Evolutionary conservation across 2,113 vertebrate species (phyloP), one percentile per base, ranked within the genome.

Genomic region (Coptodon rendalli): DNA sequence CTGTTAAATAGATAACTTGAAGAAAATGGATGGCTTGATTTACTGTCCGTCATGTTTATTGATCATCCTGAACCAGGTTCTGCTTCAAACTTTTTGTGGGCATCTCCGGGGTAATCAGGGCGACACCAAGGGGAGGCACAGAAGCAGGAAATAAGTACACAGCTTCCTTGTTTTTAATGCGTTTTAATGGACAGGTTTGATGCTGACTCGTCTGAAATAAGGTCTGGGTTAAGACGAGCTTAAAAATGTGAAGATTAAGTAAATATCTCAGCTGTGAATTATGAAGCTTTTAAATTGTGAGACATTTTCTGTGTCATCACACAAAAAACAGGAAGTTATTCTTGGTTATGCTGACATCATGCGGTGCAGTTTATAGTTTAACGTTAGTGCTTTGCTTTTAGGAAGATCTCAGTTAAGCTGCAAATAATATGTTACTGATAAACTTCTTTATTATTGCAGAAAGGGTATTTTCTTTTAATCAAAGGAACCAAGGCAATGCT

Each of bases 281-380:
- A 31, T 59, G 27, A 59, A 59, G 57, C 13, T 59, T 31, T 59
- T 31, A 16, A 9, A 6, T 19, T 63, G 59, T 63, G 29, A 0
- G 59, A 63, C 29, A 19, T 34, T 34, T 63, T 34, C 29, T 36
- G 29, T 19, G 27, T 31, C 57, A 61, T 61, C 57, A 0, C 0
- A 8, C 57, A 17, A 14, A 61, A 9, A 31, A 61, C 2, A 61
- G 57, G 57, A 61, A 31, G 14, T 31, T 61, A 61, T 0, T 3
- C 27, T 17, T 61, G 27, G 57, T 61, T 61, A 31, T 31, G 57
- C 14, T 61, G 57, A 17, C 14, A 3, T 31, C 56, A 59, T 59
- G 13, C 14, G 7, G 5, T 31, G 57, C 31, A 31, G 57, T 61
- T 61, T 61, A 31, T 9, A 61, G 14, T 31, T 61, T 61, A 61